Conservation (phyloP, 2,113 vertebrate species). For the Nerophis ophidion region DNA sequence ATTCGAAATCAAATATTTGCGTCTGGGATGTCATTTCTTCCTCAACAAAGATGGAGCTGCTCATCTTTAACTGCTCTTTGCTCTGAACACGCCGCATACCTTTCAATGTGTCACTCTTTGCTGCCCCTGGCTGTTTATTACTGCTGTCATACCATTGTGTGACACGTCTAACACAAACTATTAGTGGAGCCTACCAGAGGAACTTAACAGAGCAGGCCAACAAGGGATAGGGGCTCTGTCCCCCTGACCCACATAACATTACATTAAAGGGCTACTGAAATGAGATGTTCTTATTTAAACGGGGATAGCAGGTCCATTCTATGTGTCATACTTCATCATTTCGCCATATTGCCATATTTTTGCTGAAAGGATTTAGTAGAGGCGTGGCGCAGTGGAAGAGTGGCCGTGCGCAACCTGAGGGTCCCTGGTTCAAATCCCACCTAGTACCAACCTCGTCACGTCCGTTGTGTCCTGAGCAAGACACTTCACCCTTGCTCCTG, state of each 20-base stretch:
- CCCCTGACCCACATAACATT: slow-evolving; percentile 33
- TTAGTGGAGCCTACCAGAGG: slow-evolving; percentile 24
- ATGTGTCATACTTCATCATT: no score
- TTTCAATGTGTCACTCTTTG: slow-evolving; percentile 11
- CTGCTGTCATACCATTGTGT: slow-evolving; percentile 31
- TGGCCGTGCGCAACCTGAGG: no score
- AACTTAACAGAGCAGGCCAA: slow-evolving; percentile 21
- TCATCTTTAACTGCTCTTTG: slow-evolving; percentile 20
- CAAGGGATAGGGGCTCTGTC: slow-evolving; percentile 9
- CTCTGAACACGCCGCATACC: neutral
- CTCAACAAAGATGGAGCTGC: slow-evolving; percentile 17
- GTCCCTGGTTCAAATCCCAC: no score
- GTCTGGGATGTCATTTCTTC: slow-evolving; percentile 31
- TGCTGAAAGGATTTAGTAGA: no score
- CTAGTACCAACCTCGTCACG: no score
- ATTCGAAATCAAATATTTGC: slow-evolving; percentile 24
- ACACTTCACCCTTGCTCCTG: no score
- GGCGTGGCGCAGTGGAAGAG: no score
- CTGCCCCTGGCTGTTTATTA: slow-evolving; percentile 7
- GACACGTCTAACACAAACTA: slow-evolving; percentile 27
- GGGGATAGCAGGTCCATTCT: no score
- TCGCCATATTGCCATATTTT: no score
- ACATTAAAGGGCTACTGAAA: no score
- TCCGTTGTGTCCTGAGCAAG: no score
- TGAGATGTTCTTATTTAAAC: no score